phyloP scores from a whole-genome alignment of 1,140 invertebrate genomes.

The Drosophila willistoni region DNA sequence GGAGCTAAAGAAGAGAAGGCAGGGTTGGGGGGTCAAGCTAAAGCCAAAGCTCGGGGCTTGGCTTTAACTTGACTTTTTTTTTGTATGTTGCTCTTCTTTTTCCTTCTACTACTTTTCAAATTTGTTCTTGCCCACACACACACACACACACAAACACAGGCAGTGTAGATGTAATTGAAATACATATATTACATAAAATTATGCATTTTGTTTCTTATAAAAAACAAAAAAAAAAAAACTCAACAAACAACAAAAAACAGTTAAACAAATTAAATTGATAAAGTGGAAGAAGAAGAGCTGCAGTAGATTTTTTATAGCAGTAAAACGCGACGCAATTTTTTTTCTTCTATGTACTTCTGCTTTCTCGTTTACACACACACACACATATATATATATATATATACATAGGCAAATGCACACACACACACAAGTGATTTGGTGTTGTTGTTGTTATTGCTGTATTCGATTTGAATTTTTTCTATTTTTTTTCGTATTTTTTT shows the following conservation, averaged over 20 bases:
- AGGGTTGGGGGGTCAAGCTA: not conserved
- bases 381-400: slow-evolving; percentile 8
- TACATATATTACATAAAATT: slow-evolving; percentile 7
- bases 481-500: slow-evolving; percentile 14
- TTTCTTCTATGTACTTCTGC: slow-evolving; percentile 26
- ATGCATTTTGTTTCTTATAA: not conserved
- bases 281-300: not conserved
- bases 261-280: slow-evolving; percentile 27
- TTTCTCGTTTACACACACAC: slow-evolving; percentile 25
- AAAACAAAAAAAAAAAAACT: slow-evolving; percentile 10
- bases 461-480: slow-evolving; percentile 8
- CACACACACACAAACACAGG: not conserved
- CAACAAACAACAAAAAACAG: slow-evolving; percentile 34
- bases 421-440: slow-evolving; percentile 26
- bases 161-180: not conserved
- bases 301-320: slow-evolving; percentile 16
- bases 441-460: slow-evolving; percentile 12
- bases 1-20: not conserved
- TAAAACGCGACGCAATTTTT: slow-evolving; percentile 70
- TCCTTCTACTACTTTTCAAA: not conserved
- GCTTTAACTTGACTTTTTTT: not conserved
- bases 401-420: slow-evolving; percentile 8
- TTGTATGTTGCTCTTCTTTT: not conserved
- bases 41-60: slow-evolving; percentile 3
- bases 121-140: slow-evolving; percentile 5